Conservation (phyloP, 2,888 invertebrate species). For the Terebella lapidaria region DNA sequence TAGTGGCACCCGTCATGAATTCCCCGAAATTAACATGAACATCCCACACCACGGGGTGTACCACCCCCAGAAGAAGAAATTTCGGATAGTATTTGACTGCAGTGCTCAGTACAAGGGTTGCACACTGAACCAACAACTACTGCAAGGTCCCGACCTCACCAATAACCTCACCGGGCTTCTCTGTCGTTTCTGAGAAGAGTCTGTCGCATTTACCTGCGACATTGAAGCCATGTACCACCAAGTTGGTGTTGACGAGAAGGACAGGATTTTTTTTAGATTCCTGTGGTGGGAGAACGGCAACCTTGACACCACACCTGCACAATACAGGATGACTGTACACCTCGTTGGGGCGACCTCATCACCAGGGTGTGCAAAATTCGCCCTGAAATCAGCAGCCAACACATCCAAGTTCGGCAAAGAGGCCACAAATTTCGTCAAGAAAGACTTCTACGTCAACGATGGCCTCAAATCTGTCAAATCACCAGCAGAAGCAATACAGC, state of each 20-base stretch:
- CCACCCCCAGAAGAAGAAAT: not conserved
- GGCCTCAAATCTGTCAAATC: not conserved
- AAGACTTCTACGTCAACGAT: constrained; percentile 1
- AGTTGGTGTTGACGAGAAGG: not conserved
- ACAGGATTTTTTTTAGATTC: not conserved
- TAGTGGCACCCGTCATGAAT: no score
- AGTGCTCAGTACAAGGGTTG: not conserved
- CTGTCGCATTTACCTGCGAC: not conserved
- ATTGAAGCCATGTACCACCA: constrained; percentile 1
- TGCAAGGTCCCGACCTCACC: not conserved
- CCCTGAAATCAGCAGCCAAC: not conserved
- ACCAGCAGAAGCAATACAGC: not conserved
- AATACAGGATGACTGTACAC: constrained; percentile 1
- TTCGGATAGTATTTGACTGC: constrained; percentile 1
- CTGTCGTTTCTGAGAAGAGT: not conserved
- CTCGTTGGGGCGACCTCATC: not conserved
- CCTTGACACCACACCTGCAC: not conserved
- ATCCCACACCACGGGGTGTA: constrained; percentile 3
- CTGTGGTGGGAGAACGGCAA: constrained; percentile 1
- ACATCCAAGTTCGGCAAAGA: not conserved
- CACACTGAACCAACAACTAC: not conserved
- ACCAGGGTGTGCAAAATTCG: not conserved
- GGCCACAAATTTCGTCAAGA: not conserved
- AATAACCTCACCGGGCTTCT: not conserved
- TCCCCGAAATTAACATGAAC: no score